Conservation (phyloP, 2,888 invertebrate species). For the Physocephala rufipes region DNA sequence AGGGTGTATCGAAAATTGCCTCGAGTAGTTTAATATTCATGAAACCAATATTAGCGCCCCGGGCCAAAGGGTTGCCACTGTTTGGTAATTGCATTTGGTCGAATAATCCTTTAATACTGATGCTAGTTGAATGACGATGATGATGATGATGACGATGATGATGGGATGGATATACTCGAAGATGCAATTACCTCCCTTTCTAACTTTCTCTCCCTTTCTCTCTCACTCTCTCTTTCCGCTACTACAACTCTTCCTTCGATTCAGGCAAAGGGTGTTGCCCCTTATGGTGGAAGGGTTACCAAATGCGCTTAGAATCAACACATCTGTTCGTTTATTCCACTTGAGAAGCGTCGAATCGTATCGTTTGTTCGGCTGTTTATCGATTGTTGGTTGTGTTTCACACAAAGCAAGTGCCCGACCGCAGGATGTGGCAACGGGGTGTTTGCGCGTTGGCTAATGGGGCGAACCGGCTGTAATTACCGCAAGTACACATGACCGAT, state of each 20-base stretch:
- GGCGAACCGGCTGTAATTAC: conserved; percentile 20
- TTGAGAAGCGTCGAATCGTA: conserved; percentile 52
- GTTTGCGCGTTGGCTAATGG: conserved; percentile 32
- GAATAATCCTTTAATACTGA: conserved; percentile 66
- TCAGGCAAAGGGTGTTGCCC: conserved; percentile 28
- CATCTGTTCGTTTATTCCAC: conserved; percentile 65
- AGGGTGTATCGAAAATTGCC: neutral
- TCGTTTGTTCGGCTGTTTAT: conserved; percentile 23
- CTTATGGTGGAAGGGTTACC: conserved; percentile 55
- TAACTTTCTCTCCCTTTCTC: too few relatives aligned
- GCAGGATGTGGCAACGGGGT: conserved; percentile 32
- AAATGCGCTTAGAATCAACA: conserved; percentile 64
- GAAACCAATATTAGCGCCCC: conserved; percentile 48
- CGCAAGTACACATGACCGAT: neutral
- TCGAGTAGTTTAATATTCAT: conserved; percentile 47
- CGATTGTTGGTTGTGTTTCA: conserved; percentile 43
- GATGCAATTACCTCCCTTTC: too few relatives aligned
- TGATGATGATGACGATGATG: conserved; percentile 45
- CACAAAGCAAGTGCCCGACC: conserved; percentile 44
- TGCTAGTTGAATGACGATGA: conserved; percentile 57
- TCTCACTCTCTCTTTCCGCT: too few relatives aligned
- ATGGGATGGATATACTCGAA: conserved; percentile 12
- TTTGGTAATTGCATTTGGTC: conserved; percentile 64
- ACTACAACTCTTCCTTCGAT: too few relatives aligned
- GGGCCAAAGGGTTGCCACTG: conserved; percentile 50